These are phyloP conservation scores for Diuraphis noxia DNA, from an alignment of 1,140 invertebrate species.

Conservation along the genomic window DNA sequence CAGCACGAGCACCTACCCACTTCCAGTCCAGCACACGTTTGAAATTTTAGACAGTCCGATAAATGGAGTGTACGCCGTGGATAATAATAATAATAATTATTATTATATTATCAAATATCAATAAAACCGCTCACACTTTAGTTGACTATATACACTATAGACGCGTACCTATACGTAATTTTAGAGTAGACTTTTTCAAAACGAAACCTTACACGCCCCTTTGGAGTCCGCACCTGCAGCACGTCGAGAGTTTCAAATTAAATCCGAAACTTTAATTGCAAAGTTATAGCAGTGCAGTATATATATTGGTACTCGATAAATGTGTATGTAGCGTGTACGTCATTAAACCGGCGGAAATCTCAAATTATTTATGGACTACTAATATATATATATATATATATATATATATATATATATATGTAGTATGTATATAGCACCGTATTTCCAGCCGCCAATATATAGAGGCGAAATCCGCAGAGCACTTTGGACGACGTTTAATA, in stretches of 20 bases:
- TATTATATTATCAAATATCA: neutral
- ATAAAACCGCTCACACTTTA: neutral
- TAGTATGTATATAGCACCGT: neutral
- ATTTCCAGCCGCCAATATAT: neutral
- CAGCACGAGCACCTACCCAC: neutral
- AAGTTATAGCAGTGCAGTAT: neutral
- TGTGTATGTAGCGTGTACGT: neutral
- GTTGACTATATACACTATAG: neutral
- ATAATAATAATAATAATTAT: neutral
- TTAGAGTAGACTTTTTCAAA: neutral
- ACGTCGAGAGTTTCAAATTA: neutral
- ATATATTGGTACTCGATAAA: neutral
- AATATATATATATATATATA: no score
- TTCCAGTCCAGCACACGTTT: neutral
- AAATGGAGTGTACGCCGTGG: neutral
- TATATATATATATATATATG: no score
- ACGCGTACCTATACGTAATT: neutral
- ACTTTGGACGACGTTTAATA: slow-evolving; percentile 27
- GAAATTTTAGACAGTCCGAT: neutral
- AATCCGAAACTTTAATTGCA: slow-evolving; percentile 22
- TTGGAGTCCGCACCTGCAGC: neutral
- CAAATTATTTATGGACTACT: slow-evolving; percentile 30
- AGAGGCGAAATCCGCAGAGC: neutral
- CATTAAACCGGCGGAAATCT: slow-evolving; percentile 8
- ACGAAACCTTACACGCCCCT: neutral